These are phyloP conservation scores for Thereva unica DNA, from an alignment of 2,888 invertebrate species.

Conservation along the genomic window DNA sequence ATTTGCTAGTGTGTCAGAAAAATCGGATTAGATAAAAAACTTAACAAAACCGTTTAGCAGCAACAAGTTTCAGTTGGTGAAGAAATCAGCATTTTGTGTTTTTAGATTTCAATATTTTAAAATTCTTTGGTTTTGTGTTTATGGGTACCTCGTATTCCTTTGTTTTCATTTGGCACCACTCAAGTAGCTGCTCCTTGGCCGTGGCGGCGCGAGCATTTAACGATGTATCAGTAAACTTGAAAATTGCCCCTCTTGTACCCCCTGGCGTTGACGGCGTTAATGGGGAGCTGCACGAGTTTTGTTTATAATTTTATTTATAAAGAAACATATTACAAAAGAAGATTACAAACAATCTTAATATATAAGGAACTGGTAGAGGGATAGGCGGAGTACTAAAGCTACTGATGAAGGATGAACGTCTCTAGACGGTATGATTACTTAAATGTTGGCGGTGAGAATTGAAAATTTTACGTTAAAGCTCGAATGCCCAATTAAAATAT, in stretches of 20 bases:
- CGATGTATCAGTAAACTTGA: slow-evolving; percentile 90
- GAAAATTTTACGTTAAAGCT: not conserved
- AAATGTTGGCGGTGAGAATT: not conserved
- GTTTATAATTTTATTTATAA: slow-evolving; percentile 21
- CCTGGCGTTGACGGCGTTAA: slow-evolving; percentile 70
- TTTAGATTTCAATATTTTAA: not conserved
- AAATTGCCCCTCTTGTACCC: slow-evolving; percentile 70
- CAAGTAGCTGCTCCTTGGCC: slow-evolving; percentile 94
- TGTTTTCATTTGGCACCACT: slow-evolving; percentile 97
- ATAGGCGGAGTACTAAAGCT: no score
- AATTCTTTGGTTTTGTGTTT: slow-evolving; percentile 3
- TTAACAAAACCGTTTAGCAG: slow-evolving; percentile 16
- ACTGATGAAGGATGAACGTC: no score
- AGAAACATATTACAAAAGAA: slow-evolving; percentile 17
- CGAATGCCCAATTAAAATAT: slow-evolving; percentile 8
- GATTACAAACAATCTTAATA: not conserved
- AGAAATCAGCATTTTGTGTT: slow-evolving; percentile 17
- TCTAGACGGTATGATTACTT: no score
- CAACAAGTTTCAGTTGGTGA: slow-evolving; percentile 3
- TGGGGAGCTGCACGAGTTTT: slow-evolving; percentile 67
- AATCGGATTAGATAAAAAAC: slow-evolving; percentile 13
- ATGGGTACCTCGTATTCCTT: slow-evolving; percentile 90
- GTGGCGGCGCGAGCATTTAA: slow-evolving; percentile 89
- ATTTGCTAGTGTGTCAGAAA: slow-evolving; percentile 7
- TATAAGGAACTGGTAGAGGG: no score